Conservation (phyloP, 2,888 invertebrate species). For the Gnatocerus cornutus region DNA sequence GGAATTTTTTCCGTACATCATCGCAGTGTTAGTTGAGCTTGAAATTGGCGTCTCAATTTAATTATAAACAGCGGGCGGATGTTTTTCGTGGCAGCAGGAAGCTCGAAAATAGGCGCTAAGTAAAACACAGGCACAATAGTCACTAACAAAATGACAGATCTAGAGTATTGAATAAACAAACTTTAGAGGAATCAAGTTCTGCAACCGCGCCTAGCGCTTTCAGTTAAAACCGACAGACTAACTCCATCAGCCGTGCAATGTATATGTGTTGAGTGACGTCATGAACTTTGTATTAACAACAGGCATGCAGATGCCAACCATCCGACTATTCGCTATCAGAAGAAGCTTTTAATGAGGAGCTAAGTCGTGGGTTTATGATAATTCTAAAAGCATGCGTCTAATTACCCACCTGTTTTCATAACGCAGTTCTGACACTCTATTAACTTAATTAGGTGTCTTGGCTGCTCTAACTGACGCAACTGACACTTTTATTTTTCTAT, state of each 20-base stretch:
- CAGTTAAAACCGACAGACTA: constrained; percentile 57
- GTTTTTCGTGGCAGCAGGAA: constrained; percentile 33
- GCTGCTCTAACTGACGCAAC: neutral
- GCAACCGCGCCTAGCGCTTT: constrained; percentile 52
- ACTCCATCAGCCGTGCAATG: constrained; percentile 55
- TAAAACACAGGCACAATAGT: constrained; percentile 29
- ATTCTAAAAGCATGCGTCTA: constrained; percentile 4
- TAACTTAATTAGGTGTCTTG: constrained; percentile 3
- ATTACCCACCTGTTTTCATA: neutral
- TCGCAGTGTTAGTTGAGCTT: neutral
- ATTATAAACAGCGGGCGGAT: constrained; percentile 22
- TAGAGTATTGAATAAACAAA: constrained; percentile 41
- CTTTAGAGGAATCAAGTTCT: constrained; percentile 21
- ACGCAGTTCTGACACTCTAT: constrained; percentile 1
- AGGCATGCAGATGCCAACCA: constrained; percentile 48
- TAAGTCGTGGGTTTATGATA: neutral
- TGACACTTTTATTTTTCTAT: neutral
- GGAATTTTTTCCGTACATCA: neutral
- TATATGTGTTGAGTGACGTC: constrained; percentile 55
- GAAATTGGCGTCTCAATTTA: constrained; percentile 17
- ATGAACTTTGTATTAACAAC: constrained; percentile 48
- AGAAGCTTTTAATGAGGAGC: constrained; percentile 17
- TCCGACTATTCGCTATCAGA: constrained; percentile 46
- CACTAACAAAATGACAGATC: constrained; percentile 15
- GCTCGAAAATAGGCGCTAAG: constrained; percentile 13